Evolutionary conservation across 2,888 invertebrate genomes (phyloP), one percentile per base, ranked within the genome.

Genomic region (Drosophila putrida): DNA sequence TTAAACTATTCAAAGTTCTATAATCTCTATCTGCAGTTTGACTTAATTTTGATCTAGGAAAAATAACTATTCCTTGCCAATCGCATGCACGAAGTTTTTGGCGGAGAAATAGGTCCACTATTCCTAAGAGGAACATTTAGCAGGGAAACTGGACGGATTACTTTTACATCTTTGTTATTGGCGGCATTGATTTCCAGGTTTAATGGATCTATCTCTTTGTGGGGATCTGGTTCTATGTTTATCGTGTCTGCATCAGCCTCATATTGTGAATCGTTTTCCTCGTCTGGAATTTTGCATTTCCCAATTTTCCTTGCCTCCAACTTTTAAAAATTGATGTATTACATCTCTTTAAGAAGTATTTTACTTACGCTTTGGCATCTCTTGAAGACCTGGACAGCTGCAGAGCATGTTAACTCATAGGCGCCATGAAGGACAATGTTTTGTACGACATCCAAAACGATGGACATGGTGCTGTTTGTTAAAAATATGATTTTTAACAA

Each of bases 31-130:
- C 20, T 41, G 44, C n/a, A 13, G 27, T 47, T 50, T 50, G 62
- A 47, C 46, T 35, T 54, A 1, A 20, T 20, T 9, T 20, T 1
- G 6, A 38, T 27, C 70, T 75, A 91, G 0, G 92, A 92, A 60
- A 92, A 92, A 64, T 92, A 92, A 63, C 92, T 92, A 66, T 92
- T 87, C 3, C 92, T 82, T n/a, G 78, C 72, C 31, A 91, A 35
- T 1, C 89, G 88, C 88, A 90, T 91, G 65, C 87, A 84, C 2
- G 91, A 91, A 35, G 68, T 84, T 36, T 77, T 76, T 0, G 92
- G 91, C 2, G 91, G 90, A 35, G 67, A 72, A 20, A 92, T 91
- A 0, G 82, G 88, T 28, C 81, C 82, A 49, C 35, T 28, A 31
- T 61, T 69, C 4, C 5, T 43, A 1, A 46, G 51, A 0, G 59